Base-by-base conservation (phyloP, 2,888 invertebrate genomes). In the Campoplex nolae region DNA sequence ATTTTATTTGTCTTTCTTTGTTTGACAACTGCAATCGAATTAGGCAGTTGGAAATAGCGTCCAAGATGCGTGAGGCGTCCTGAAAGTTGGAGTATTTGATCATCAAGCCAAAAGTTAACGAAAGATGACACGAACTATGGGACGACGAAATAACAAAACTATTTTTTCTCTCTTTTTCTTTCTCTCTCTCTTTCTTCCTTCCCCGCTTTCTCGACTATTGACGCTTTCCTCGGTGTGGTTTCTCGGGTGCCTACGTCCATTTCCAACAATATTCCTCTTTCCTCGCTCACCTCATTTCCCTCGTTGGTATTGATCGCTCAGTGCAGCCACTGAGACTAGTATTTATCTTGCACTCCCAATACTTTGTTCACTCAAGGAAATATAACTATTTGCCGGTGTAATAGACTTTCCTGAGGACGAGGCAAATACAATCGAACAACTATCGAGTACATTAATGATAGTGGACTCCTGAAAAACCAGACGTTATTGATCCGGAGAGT, bases 51-150 rank as follows among this genome's bases (percentile, higher is more conserved):
- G 38, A 58, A 35, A 56, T 32, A 48, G 67, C 56, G 45, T 54
- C 75, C 54, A 48, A 35, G 48, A 13, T 65, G 51, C 65, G 16
- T 18, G 28, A 62, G 75, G 35, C 7, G 18, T 56, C 56, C 38
- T 76, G 42, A 3, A 68, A 76, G 51, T 48, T 65, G 71, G 75
- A 74, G 68, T 80, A 73, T 74, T 74, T 85, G 80, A 85, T 82
- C 84, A 56, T 51, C 45, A 77, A 79, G 54, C 71, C 78, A 86
- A 89, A 88, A 87, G 87, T 88, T 88, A 88, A 89, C 74, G 74
- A 73, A 48, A 76, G 58, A 70, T 68, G 81, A 68, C 74, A 38
- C 68, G 58, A 80, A 80, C 83, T 73, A 54, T 77, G 70, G 70
- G 67, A 81, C 77, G 56, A 68, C 54, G 35, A 81, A 62, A 80